These are phyloP conservation scores for Diachrysia chrysitis DNA, from an alignment of 2,888 invertebrate genomes.

Conservation along the genomic window DNA sequence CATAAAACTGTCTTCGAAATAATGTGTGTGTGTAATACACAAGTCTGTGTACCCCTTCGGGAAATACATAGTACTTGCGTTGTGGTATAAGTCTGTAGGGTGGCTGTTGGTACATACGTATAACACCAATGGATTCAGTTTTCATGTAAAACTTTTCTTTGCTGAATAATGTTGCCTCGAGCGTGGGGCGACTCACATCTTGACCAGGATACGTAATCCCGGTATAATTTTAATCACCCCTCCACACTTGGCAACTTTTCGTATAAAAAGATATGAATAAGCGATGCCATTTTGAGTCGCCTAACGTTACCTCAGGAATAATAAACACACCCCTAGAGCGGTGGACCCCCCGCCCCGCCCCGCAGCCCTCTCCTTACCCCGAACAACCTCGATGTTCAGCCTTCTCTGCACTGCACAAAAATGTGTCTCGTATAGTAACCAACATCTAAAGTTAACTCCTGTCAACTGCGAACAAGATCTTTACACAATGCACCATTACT, in stretches of 20 bases:
- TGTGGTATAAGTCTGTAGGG: background rate
- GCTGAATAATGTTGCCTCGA: slow-evolving; percentile 3
- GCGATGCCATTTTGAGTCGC: slow-evolving; percentile 50
- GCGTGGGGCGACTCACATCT: background rate
- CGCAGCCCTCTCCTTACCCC: background rate
- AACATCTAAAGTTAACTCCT: background rate
- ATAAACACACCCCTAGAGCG: slow-evolving; percentile 48
- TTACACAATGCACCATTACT: no score
- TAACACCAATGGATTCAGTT: background rate
- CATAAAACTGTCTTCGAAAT: background rate
- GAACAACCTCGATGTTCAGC: background rate
- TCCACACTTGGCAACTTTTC: slow-evolving; percentile 38
- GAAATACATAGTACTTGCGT: background rate
- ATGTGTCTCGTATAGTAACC: slow-evolving; percentile 16
- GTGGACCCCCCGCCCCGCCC: slow-evolving; percentile 10
- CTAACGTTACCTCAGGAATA: slow-evolving; percentile 50
- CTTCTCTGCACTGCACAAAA: slow-evolving; percentile 20
- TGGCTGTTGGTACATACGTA: background rate
- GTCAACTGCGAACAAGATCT: background rate
- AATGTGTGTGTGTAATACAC: background rate
- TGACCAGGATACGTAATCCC: background rate
- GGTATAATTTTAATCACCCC: slow-evolving; percentile 37
- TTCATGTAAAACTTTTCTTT: background rate
- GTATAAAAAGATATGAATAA: slow-evolving; percentile 51
- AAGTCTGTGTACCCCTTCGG: slow-evolving; percentile 4